Evolutionary conservation across 2,888 invertebrate genomes (phyloP).

Genomic region (Eupeodes latifasciatus): DNA sequence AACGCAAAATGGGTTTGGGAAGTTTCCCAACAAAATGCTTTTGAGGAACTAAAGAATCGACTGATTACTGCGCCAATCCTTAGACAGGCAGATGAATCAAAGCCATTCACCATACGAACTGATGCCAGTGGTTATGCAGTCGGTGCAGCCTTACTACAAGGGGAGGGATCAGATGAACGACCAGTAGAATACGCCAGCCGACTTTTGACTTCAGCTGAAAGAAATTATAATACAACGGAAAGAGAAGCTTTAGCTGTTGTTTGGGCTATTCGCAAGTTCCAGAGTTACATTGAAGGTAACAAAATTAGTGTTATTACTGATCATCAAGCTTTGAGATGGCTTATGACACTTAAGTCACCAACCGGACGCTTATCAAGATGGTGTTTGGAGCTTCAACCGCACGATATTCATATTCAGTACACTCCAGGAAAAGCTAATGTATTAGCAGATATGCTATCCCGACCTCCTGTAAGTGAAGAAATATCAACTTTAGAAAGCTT

Average conservation of each 20-base stretch:
- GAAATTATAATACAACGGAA: not conserved
- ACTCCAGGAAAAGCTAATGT: no score
- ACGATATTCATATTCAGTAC: no score
- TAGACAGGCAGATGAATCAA: not conserved
- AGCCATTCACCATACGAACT: conserved; percentile 75
- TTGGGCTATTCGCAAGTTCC: conserved; percentile 71
- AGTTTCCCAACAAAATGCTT: no score
- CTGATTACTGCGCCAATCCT: no score
- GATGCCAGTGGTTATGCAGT: conserved; percentile 77
- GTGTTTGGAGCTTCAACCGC: conserved; percentile 79
- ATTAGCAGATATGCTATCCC: no score
- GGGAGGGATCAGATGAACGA: conserved; percentile 72
- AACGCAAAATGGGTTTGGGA: no score
- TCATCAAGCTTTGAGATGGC: conserved; percentile 40
- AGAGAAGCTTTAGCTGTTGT: conserved; percentile 15
- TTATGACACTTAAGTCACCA: conserved; percentile 80
- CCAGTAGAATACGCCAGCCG: conserved; percentile 77
- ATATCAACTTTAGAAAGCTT: no score
- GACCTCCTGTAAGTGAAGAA: no score
- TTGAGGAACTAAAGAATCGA: conserved; percentile 59
- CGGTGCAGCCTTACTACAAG: no score
- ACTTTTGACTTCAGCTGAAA: not conserved
- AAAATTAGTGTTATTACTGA: conserved; percentile 29
- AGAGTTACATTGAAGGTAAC: conserved; percentile 34
- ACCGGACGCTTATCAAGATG: conserved; percentile 83